phyloP scores from a whole-genome alignment of 2,888 invertebrate species.

The Synanthedon andrenaeformis region DNA sequence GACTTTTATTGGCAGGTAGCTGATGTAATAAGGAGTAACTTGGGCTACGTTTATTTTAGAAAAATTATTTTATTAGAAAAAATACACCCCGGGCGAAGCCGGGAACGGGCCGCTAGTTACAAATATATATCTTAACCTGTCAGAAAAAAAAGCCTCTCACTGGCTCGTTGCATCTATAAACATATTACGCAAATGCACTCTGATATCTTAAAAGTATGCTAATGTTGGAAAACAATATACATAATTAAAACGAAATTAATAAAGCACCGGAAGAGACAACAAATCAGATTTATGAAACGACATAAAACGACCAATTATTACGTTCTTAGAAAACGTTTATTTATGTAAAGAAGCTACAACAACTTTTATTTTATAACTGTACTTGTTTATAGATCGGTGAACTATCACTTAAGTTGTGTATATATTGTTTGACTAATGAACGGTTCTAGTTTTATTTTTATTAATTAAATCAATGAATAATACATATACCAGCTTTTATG shows the following conservation, averaged over 20 bases:
- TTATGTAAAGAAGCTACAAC: conserved; percentile 17
- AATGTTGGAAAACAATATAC: conserved; percentile 20
- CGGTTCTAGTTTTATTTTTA: not conserved
- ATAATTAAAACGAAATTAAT: conserved; percentile 29
- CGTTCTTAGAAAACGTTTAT: conserved; percentile 19
- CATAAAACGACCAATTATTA: conserved; percentile 37
- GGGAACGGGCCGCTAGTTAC: no score
- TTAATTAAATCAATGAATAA: no score
- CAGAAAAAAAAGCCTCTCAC: not conserved
- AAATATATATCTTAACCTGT: no score
- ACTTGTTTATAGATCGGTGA: not conserved
- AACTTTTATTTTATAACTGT: not conserved
- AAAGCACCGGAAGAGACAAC: conserved; percentile 44
- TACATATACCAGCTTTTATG: no score
- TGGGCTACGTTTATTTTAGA: no score
- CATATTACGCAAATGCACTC: conserved; percentile 28
- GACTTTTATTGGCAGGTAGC: no score
- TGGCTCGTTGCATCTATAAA: not conserved
- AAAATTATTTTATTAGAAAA: no score
- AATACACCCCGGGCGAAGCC: no score
- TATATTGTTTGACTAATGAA: not conserved
- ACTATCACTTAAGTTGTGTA: not conserved
- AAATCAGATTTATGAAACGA: conserved; percentile 36
- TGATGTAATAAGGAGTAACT: no score
- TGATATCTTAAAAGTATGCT: conserved; percentile 35